These are phyloP conservation scores for Podilymbus podiceps DNA, from an alignment of 2,113 vertebrate genomes.

Conservation along the genomic window DNA sequence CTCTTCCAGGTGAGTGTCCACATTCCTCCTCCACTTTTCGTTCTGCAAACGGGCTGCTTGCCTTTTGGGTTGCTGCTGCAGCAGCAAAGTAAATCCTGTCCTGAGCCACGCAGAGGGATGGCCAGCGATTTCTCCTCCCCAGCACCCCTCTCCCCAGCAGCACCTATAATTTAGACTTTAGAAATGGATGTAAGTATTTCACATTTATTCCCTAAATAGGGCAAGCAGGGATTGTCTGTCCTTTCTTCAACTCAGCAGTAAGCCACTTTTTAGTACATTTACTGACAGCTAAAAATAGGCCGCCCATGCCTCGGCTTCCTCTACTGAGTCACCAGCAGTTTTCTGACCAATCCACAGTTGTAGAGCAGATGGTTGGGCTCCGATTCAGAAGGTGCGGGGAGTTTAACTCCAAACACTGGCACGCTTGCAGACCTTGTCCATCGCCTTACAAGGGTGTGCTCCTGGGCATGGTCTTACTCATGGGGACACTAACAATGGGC, in stretches of 20 bases:
- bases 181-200: constrained; percentile 6
- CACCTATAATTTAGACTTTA: constrained; percentile 10
- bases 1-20: not conserved
- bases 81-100: not conserved
- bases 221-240: constrained; percentile 36
- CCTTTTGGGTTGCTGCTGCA: not conserved
- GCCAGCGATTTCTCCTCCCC: not conserved
- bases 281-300: constrained; percentile 58
- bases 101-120: not conserved
- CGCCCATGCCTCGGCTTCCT: not conserved
- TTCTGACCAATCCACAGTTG: not conserved
- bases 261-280: constrained; percentile 49
- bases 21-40: not conserved
- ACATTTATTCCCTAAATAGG: constrained; percentile 62
- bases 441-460: not conserved
- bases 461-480: not conserved
- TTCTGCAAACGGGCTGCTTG: not conserved
- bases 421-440: fast-evolving
- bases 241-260: constrained; percentile 50
- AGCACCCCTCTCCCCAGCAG: not conserved
- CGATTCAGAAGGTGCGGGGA: not conserved
- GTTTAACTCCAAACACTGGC: not conserved
- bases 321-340: constrained; percentile 23
- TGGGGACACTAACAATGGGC: fast-evolving
- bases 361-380: not conserved